Base-by-base conservation (phyloP, 2,888 invertebrate species). In the Alsophila aescularia region DNA sequence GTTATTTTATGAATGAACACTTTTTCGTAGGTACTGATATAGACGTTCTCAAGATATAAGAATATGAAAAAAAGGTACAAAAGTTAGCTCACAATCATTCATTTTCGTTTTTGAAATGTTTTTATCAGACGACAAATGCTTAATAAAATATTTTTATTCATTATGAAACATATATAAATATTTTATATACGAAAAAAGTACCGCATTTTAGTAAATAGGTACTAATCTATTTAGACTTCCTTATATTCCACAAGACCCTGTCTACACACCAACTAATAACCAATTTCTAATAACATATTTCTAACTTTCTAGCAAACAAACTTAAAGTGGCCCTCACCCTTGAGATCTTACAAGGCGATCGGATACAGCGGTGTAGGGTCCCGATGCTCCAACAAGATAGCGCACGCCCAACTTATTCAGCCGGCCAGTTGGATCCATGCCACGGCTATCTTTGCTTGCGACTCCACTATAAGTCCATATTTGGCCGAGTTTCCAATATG, bases 361-460 rank as follows among this genome's bases (percentile, higher is more conserved):
- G 44, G 52, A 53, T 44, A 48, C 44, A 34, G 52, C 52, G 43
- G 52, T 47, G 43, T 48, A 50, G 55, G 31, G 29, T 45, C 16
- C 56, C 51, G 67, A 69, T 69, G 58, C 41, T 43, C 42, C 10
- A 40, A 51, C 14, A 43, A 50, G 69, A 67, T 69, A 64, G 58
- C 54, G 55, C 69, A 69, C 65, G 68, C 44, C 34, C 54, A 35
- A 29, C 48, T 36, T 49, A 37, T 16, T 29, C 41, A 41, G 39
- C 13, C 43, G 14, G 57, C 39, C 47, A 53, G 52, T 60, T 65
- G 64, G 65, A 44, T 42, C 50, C 32, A 36, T 59, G 66, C 64
- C 66, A 67, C 58, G 44, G 49, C 58, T 51, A 58, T 60, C 47
- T 62, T 58, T 56, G 56, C 53, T 58, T 49, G 44, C 49, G 40